Base-by-base conservation (phyloP, 2,113 vertebrate genomes). In the Pavo muticus region DNA sequence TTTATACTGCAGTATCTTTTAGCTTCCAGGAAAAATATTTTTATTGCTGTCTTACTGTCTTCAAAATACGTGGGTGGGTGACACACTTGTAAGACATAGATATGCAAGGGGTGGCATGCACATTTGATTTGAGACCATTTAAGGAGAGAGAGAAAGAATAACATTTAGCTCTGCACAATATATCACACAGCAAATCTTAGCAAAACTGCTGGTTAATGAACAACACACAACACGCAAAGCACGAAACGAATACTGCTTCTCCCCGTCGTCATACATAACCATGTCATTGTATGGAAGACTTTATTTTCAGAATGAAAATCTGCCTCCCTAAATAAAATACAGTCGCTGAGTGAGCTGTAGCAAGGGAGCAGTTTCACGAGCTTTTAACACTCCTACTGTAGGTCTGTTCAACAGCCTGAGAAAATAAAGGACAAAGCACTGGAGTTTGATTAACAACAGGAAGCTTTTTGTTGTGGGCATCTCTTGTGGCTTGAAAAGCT, bases 391-490 rank as follows among this genome's bases (percentile, higher is more conserved):
- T 94, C 87, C 94, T 93, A 42, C 90, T 90, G 89, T 95, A 96
- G 94, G 47, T 90, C 95, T 94, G 82, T 44, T 93, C 56, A 88
- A 94, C 80, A 96, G 95, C 94, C 96, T 98, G 97, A 97, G 96
- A 97, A 98, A 98, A 97, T 96, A 98, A 96, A 96, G 90, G 93
- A 97, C 95, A 90, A 96, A 97, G 88, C 65, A 88, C 84, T 73
- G 52, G 79, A 72, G 92, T 95, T 93, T 97, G 97, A 98, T 97
- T 97, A 98, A 97, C 97, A 97, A 96, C 97, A 98, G 97, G 97
- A 98, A 98, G 94, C 95, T 90, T 95, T 98, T 98, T 97, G 95
- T 97, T 97, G 96, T 97, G 92, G 95, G 94, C 90, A 91, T 96
- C 97, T 97, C 96, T 97, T 96, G 94, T 93, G 96, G 96, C 92